These are phyloP conservation scores for Polypedilum pembai DNA, from an alignment of 1,140 invertebrate species.

Conservation along the genomic window DNA sequence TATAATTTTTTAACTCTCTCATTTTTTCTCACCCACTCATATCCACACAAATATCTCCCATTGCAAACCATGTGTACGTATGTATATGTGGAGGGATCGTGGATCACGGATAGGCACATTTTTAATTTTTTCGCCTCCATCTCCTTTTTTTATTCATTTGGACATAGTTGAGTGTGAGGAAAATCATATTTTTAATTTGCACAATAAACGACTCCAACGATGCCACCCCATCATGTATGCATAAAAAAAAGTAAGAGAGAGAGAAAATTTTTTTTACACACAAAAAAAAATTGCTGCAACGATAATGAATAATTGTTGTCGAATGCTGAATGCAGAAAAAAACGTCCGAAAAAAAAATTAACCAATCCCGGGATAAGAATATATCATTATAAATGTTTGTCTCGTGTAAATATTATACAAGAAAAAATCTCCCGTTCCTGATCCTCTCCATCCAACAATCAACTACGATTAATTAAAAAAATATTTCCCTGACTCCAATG, in stretches of 20 bases:
- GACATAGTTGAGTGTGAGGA: not conserved
- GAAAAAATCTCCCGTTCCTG: not conserved
- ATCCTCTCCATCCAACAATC: not conserved
- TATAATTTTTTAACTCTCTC: too few relatives aligned
- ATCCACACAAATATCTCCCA: too few relatives aligned
- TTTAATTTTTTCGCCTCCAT: too few relatives aligned
- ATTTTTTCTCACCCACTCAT: too few relatives aligned
- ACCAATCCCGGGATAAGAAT: slow-evolving; percentile 20
- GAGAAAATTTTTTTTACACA: not conserved
- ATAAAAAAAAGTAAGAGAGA: slow-evolving; percentile 21
- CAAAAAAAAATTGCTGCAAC: slow-evolving; percentile 5
- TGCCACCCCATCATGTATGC: not conserved
- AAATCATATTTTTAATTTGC: slow-evolving; percentile 26
- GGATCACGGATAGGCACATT: too few relatives aligned
- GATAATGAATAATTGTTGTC: slow-evolving; percentile 22
- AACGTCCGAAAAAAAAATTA: slow-evolving; percentile 20
- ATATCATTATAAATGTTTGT: slow-evolving; percentile 25
- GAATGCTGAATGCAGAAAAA: not conserved
- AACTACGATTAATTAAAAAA: not conserved
- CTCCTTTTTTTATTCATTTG: not conserved
- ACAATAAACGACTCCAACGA: not conserved
- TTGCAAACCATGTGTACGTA: too few relatives aligned
- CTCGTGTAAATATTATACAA: slow-evolving; percentile 22
- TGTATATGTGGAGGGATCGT: too few relatives aligned
- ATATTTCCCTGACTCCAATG: not conserved